Conservation (phyloP, 37 sponge, comb jelly and placozoan species). For the Aphrocallistes beatrix region DNA sequence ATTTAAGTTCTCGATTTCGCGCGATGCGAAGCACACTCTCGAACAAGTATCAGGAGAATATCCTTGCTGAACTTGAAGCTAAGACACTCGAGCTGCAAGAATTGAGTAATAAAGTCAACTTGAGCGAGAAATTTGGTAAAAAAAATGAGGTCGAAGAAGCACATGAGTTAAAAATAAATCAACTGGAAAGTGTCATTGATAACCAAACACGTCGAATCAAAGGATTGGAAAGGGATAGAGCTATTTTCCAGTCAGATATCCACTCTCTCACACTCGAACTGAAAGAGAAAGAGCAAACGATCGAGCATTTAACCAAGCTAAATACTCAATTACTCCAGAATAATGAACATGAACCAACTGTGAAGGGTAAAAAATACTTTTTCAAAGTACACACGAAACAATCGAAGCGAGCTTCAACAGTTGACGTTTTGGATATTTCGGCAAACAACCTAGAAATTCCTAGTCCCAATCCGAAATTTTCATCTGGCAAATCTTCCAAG, state of each 20-base stretch:
- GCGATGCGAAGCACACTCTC: neutral
- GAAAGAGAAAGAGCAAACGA: neutral
- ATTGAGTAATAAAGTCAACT: neutral
- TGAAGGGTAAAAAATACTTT: no score
- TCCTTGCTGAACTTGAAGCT: neutral
- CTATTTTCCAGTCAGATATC: neutral
- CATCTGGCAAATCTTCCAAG: no score
- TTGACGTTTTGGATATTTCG: no score
- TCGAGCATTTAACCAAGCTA: neutral
- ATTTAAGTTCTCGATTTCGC: neutral
- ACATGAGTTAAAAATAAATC: neutral
- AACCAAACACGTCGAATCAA: neutral
- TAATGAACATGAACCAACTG: no score
- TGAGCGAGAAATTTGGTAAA: neutral
- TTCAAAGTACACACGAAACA: no score
- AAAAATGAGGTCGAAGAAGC: neutral
- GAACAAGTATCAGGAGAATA: neutral
- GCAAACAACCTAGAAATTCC: no score
- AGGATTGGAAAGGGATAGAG: neutral
- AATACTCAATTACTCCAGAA: no score
- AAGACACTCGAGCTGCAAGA: neutral
- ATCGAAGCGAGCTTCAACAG: no score
- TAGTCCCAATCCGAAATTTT: no score
- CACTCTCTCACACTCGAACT: neutral
- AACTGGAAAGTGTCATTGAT: neutral